phyloP scores from a whole-genome alignment of 1,140 invertebrate species.

The Lethocerus indicus region DNA sequence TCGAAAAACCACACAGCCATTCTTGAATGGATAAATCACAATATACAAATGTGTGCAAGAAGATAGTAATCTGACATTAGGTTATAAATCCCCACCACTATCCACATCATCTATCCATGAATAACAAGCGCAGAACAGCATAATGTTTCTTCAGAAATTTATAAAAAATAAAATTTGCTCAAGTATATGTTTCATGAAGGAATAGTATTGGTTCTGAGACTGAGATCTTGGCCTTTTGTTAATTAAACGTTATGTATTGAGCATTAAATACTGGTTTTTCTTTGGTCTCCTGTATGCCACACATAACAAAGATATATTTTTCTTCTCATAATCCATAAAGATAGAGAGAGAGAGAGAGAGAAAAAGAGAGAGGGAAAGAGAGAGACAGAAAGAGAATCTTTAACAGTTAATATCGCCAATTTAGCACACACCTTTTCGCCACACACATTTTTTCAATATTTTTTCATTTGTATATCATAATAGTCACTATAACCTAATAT shows the following conservation, averaged over 20 bases:
- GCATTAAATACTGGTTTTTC: constrained; percentile 9
- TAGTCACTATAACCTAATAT: too few relatives aligned
- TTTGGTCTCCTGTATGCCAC: constrained; percentile 9
- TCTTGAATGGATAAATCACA: too few relatives aligned
- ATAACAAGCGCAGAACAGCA: too few relatives aligned
- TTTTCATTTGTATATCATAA: constrained; percentile 1
- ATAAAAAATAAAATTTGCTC: too few relatives aligned
- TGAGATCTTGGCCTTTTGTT: neutral
- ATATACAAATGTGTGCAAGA: too few relatives aligned
- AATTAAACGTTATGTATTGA: constrained; percentile 5
- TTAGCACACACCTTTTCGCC: neutral
- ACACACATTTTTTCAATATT: neutral
- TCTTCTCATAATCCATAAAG: neutral
- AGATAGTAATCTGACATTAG: too few relatives aligned
- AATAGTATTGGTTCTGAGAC: neutral
- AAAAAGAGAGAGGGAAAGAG: neutral
- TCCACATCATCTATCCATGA: too few relatives aligned
- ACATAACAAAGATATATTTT: constrained; percentile 8
- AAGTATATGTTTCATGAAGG: too few relatives aligned
- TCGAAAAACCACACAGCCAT: too few relatives aligned
- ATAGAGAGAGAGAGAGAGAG: neutral
- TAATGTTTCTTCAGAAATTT: too few relatives aligned
- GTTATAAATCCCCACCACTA: too few relatives aligned
- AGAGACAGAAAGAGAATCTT: neutral
- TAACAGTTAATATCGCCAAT: neutral